Base-by-base conservation (phyloP, 2,888 invertebrate species). In the Lamellibrachia columna region DNA sequence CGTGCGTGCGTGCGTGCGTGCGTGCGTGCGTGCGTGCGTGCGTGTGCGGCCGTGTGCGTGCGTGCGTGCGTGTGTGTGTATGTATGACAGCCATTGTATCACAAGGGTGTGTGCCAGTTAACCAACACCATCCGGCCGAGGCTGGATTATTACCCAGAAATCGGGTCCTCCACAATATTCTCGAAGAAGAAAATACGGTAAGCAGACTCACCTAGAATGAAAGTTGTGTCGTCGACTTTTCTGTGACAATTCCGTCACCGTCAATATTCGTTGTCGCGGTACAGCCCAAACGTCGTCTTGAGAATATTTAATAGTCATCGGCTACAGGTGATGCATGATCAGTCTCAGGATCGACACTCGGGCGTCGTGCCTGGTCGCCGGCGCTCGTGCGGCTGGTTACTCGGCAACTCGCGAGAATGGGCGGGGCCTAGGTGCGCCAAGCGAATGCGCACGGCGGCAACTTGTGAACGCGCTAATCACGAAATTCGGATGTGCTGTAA, bases 291-390 rank as follows among this genome's bases (percentile, higher is more conserved):
- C 22, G 22, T 15, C 40, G 15, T 22, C 75, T 75, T 22, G 75
- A 11, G n/a, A 75, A 15, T 75, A 40, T 40, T 40, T 40, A 40
- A 40, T 40, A 40, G 22, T 22, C 22, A 15, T 22, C 75, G n/a
- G 11, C 75, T 75, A 15, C 75, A 75, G 75, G 75, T 75, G 75
- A 75, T 75, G 75, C 22, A 22, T 75, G 75, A 75, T 75, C 75
- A 75, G 75, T 75, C 75, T 75, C 75, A 75, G 75, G n/a, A 75
- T n/a, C 75, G 75, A 75, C 75, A 75, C 15, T 75, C 75, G 75
- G 3, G 75, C n/a, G 75, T 75, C 75, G 75, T n/a, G 75, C 75
- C 75, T 75, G 75, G 75, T 75, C 75, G 2, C 0, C 22, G 15
- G 75, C 22, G 11, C 75, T 75, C 75, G 11, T 22, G 75, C 75